These are phyloP conservation scores for Choloepus hoffmanni DNA, from an alignment of 2,113 vertebrate species.

Conservation along the genomic window DNA sequence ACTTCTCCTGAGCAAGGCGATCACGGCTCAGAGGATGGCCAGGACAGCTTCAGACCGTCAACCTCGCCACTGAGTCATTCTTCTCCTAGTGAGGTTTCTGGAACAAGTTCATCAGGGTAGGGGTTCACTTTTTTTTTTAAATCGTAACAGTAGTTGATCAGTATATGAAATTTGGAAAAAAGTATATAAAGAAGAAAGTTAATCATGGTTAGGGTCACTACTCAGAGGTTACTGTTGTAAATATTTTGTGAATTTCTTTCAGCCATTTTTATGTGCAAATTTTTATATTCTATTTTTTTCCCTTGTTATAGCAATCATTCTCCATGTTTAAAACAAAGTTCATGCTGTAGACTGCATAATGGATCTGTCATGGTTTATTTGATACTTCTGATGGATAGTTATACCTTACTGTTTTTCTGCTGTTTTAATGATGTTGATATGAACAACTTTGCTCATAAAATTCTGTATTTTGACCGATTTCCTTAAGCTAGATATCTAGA, in stretches of 20 bases:
- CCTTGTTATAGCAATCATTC: neutral
- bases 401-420: neutral
- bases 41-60: constrained; percentile 93
- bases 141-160: neutral
- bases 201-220: neutral
- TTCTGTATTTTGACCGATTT: constrained; percentile 9
- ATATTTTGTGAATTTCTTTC: constrained; percentile 46
- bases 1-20: constrained; percentile 72
- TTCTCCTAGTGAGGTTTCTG: constrained; percentile 94
- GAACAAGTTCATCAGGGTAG: constrained; percentile 86
- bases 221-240: neutral
- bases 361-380: neutral
- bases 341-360: neutral
- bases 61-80: constrained; percentile 96
- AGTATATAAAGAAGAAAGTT: neutral
- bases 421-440: constrained; percentile 12
- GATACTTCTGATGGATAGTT: neutral
- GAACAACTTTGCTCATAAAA: constrained; percentile 5
- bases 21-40: constrained; percentile 85
- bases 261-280: neutral
- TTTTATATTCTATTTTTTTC: neutral
- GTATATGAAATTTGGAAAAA: neutral
- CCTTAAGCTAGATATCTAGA: constrained; percentile 13
- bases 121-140: neutral
- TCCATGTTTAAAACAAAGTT: constrained; percentile 9